Evolutionary conservation across 2,888 invertebrate genomes (phyloP).

Genomic region (Ptilodon capucinus): DNA sequence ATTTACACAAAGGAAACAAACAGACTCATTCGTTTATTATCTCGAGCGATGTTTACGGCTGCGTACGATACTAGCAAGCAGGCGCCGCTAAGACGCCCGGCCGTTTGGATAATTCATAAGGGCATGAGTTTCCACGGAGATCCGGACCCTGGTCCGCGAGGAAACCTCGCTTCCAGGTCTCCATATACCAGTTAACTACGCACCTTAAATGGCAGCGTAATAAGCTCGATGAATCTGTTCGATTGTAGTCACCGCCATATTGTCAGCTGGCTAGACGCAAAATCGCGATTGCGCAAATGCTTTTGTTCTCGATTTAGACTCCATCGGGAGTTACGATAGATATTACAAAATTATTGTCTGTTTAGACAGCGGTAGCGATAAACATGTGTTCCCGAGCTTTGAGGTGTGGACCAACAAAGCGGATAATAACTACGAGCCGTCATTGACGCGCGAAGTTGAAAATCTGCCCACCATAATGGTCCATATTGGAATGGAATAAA

Average conservation of each 20-base stretch:
- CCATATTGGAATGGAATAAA: constrained; percentile 67
- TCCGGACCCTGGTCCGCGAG: constrained; percentile 41
- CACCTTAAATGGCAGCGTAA: constrained; percentile 54
- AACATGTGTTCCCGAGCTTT: constrained; percentile 16
- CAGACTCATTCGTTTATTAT: constrained; percentile 57
- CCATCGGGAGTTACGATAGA: constrained; percentile 23
- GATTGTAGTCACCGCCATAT: constrained; percentile 16
- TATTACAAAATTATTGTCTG: constrained; percentile 28
- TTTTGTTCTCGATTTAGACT: constrained; percentile 30
- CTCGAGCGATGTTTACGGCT: constrained; percentile 58
- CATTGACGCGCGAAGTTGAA: constrained; percentile 49
- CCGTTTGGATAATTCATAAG: constrained; percentile 79
- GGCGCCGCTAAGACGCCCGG: constrained; percentile 65
- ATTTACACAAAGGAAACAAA: constrained; percentile 53
- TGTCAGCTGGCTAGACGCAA: constrained; percentile 12
- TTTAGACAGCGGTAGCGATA: constrained; percentile 22
- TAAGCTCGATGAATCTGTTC: constrained; percentile 36
- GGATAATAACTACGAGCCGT: constrained; percentile 31
- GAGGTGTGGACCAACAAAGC: constrained; percentile 21
- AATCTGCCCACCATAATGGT: constrained; percentile 62
- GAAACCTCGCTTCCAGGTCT: constrained; percentile 56
- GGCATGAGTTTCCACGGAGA: constrained; percentile 48
- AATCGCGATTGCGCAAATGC: constrained; percentile 30
- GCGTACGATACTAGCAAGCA: constrained; percentile 42
- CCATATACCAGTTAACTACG: constrained; percentile 38